phyloP scores from a whole-genome alignment of 2,888 invertebrate species.

The Busseola fusca region DNA sequence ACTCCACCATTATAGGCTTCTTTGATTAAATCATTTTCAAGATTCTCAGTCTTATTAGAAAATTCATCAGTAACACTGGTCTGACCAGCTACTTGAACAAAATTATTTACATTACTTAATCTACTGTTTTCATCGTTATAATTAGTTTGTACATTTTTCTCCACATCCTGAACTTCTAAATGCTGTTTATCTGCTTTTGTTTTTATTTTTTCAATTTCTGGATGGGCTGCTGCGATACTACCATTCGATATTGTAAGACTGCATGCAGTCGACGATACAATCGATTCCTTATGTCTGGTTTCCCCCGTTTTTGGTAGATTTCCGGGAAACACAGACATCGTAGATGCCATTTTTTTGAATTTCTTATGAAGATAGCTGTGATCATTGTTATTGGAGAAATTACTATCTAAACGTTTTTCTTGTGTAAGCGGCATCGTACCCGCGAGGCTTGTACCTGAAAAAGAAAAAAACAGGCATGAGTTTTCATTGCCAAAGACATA shows the following conservation, averaged over 20 bases:
- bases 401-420: constrained; percentile 86
- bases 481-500: neutral
- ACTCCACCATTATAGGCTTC: constrained; percentile 82
- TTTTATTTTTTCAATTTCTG: constrained; percentile 86
- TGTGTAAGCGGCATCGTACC: constrained; percentile 86
- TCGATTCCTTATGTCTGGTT: constrained; percentile 76
- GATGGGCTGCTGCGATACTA: constrained; percentile 85
- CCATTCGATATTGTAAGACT: constrained; percentile 82
- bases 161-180: constrained; percentile 70
- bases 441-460: constrained; percentile 85
- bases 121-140: constrained; percentile 84
- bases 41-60: constrained; percentile 88
- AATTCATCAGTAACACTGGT: constrained; percentile 88
- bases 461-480: constrained; percentile 24
- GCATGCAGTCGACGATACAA: constrained; percentile 74
- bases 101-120: constrained; percentile 86
- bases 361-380: constrained; percentile 97
- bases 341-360: constrained; percentile 95
- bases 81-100: constrained; percentile 87
- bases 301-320: constrained; percentile 77
- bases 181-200: constrained; percentile 72
- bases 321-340: constrained; percentile 80
- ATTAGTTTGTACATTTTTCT: constrained; percentile 89
- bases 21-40: constrained; percentile 87
- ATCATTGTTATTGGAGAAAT: constrained; percentile 89